Base-by-base conservation (phyloP, 2,797 vertebrate species). In the Leptodactylus fallax region DNA sequence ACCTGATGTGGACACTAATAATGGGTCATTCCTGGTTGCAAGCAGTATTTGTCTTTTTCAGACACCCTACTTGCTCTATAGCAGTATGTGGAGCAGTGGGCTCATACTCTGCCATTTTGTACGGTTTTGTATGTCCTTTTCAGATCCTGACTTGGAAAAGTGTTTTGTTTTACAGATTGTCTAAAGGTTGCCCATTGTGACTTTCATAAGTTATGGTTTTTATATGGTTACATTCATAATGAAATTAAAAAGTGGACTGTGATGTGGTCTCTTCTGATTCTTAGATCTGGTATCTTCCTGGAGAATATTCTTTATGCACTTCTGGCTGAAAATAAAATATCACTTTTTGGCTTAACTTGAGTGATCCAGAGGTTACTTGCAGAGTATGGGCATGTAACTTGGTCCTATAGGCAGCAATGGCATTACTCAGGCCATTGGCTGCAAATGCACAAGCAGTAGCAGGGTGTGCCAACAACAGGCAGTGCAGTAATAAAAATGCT, bases 121-220 rank as follows among this genome's bases (percentile, higher is more conserved):
- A 76, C 36, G 21, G 19, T 27, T 79, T 89, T 90, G 79, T 89
- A 90, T 76, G 45, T 77, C 83, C 60, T 85, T 65, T 63, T 83
- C 74, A 69, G 49, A 79, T 12, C 27, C 13, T 47, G 21, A 56
- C 55, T 67, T 72, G 79, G 79, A 86, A 90, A 89, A 81, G 83
- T 65, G 78, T 83, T 86, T 88, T 83, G 67, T 91, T 90, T 88
- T 86, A 88, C 67, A 79, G 77, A 72, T 79, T 72, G 78, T 61
- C 85, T 53, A 71, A 85, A 86, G 74, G 87, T 81, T 90, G 85
- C 85, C 91, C 93, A 90, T 93, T 47, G 90, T 93, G 92, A 93
- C 90, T 93, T 94, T 94, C 94, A 94, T 94, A 94, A 94, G 91
- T 94, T 94, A 94, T 94, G 93, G 93, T 94, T 94, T 94, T 94